Percentiles rank a stretch among this genome's conserved stretches.
phyloP scores from a whole-genome alignment of 2,797 vertebrate genomes.

The Limnodromus scolopaceus region DNA sequence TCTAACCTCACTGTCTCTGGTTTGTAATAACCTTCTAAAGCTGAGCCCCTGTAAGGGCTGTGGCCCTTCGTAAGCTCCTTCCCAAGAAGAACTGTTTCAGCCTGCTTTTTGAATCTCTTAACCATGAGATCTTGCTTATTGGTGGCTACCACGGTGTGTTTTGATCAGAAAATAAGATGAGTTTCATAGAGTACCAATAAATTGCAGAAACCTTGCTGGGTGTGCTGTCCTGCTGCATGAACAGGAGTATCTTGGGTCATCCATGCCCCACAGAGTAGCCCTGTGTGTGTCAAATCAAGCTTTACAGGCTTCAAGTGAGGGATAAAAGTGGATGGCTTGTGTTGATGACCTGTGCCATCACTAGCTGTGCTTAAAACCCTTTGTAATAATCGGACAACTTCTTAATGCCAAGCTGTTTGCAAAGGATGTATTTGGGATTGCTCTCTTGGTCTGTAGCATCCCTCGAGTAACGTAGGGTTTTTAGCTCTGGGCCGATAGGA shows the following conservation, averaged over 20 bases:
- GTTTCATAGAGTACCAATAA: neutral
- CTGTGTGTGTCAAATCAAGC: neutral
- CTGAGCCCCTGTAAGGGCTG: neutral
- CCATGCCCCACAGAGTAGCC: fast-evolving
- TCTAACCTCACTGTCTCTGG: fast-evolving
- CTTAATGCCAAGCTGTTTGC: fast-evolving
- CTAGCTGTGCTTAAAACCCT: neutral
- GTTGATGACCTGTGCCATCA: neutral
- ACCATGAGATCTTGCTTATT: neutral
- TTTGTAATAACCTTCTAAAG: neutral
- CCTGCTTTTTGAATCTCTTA: neutral
- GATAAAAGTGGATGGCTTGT: neutral
- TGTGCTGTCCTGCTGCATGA: neutral
- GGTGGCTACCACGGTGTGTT: neutral
- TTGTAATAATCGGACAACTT: neutral
- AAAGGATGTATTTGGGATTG: neutral
- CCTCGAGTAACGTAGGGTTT: fast-evolving
- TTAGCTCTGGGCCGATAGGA: neutral
- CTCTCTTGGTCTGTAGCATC: fast-evolving
- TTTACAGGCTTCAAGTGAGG: neutral
- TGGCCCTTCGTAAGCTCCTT: neutral
- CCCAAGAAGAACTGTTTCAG: neutral
- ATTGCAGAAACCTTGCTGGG: neutral
- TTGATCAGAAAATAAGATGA: neutral
- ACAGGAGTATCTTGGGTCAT: neutral